phyloP scores from a whole-genome alignment of 2,888 invertebrate species.

The Cheilosia grossa region DNA sequence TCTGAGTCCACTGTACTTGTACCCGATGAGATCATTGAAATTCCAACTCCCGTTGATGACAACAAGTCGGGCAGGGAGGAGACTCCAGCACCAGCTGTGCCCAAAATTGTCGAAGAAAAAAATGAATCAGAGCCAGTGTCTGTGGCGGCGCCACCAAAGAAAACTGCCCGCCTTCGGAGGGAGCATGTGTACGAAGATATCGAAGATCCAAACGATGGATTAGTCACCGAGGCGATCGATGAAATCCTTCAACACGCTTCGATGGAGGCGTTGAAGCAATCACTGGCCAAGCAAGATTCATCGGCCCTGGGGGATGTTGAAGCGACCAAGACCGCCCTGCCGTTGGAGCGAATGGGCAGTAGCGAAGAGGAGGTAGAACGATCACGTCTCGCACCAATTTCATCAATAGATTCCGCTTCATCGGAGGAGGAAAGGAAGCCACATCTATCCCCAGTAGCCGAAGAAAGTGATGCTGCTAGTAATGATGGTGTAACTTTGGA shows the following conservation, averaged over 20 bases:
- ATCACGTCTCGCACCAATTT: slow-evolving; percentile 80
- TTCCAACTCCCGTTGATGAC: slow-evolving; percentile 73
- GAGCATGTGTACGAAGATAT: slow-evolving; percentile 88
- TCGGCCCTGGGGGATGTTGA: slow-evolving; percentile 84
- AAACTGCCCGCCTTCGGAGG: slow-evolving; percentile 84
- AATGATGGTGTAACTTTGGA: slow-evolving; percentile 56
- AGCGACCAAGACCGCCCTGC: slow-evolving; percentile 80
- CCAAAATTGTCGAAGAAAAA: slow-evolving; percentile 80
- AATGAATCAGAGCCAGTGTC: slow-evolving; percentile 39
- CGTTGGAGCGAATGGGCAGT: slow-evolving; percentile 83
- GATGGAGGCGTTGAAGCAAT: slow-evolving; percentile 80
- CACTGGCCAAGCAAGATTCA: slow-evolving; percentile 81
- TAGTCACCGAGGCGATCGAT: slow-evolving; percentile 75
- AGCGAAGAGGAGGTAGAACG: slow-evolving; percentile 81
- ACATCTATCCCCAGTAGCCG: slow-evolving; percentile 80
- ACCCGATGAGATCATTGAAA: slow-evolving; percentile 82
- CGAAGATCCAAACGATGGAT: slow-evolving; percentile 78
- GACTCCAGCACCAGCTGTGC: slow-evolving; percentile 83
- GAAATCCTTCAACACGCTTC: slow-evolving; percentile 78
- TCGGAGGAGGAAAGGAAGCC: slow-evolving; percentile 81
- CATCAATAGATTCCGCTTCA: slow-evolving; percentile 83
- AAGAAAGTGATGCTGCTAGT: slow-evolving; percentile 80
- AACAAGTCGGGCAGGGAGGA: slow-evolving; percentile 34
- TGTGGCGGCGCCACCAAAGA: slow-evolving; percentile 79
- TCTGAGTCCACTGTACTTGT: slow-evolving; percentile 78